A percentile compares a stretch with the other conserved stretches of the same genome.
phyloP scores from a whole-genome alignment of 64 coral and sea anemone species.

The Pocillopora damicornis region DNA sequence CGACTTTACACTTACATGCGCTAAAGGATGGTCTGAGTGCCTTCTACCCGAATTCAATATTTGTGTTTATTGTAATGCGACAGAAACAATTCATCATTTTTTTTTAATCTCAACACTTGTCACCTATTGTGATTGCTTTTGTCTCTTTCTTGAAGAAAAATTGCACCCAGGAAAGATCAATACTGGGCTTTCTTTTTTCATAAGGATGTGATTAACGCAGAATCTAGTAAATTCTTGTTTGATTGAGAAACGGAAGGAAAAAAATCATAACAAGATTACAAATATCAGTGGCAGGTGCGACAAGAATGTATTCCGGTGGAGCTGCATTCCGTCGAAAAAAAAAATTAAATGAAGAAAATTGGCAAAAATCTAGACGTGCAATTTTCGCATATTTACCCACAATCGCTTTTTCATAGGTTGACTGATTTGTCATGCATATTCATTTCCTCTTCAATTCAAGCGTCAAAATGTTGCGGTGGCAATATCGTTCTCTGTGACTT shows the following conservation, averaged over 20 bases:
- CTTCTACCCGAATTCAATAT: too few species aligned
- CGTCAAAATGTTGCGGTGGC: constrained; percentile 7
- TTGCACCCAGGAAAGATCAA: not conserved
- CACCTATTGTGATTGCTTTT: not conserved
- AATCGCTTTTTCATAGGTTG: not conserved
- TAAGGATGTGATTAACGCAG: not conserved
- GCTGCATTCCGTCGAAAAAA: not conserved
- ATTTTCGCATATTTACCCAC: not conserved
- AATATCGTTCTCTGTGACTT: not conserved
- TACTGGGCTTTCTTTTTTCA: not conserved
- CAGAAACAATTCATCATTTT: not conserved
- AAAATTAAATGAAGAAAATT: not conserved
- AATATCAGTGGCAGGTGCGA: not conserved
- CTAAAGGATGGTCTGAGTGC: too few species aligned
- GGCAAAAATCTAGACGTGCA: not conserved
- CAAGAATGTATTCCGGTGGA: not conserved
- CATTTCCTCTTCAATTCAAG: not conserved
- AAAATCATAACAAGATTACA: not conserved
- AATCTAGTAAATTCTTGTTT: not conserved
- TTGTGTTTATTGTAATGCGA: too few species aligned
- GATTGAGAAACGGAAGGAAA: not conserved
- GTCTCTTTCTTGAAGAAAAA: not conserved
- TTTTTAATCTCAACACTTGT: not conserved
- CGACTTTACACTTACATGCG: too few species aligned
- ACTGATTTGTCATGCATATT: not conserved